phyloP scores from a whole-genome alignment of 1,140 invertebrate genomes.

The Dryas iulia region DNA sequence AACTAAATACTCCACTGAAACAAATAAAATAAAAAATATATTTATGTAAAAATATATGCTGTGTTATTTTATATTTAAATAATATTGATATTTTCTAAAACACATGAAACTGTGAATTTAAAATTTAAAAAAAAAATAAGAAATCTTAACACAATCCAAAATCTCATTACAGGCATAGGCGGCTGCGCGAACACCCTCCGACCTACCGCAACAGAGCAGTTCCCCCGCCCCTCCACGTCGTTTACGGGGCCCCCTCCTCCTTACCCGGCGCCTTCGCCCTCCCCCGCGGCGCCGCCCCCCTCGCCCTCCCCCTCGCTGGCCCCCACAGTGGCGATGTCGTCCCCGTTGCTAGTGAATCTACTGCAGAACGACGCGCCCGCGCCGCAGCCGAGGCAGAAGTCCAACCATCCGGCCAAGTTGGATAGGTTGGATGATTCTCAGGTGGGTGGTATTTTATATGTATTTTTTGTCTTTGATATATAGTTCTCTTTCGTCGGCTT shows the following conservation, averaged over 20 bases:
- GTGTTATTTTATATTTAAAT: too few relatives aligned
- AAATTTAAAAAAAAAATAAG: too few relatives aligned
- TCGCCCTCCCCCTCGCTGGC: constrained; percentile 37
- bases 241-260: constrained; percentile 56
- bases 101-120: too few relatives aligned
- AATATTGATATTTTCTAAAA: too few relatives aligned
- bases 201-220: constrained; percentile 58
- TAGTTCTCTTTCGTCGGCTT: too few relatives aligned
- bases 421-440: constrained; percentile 65
- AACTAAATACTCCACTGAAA: too few relatives aligned
- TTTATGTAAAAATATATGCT: too few relatives aligned
- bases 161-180: constrained; percentile 46
- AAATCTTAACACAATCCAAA: not conserved
- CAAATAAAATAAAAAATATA: too few relatives aligned
- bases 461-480: too few relatives aligned
- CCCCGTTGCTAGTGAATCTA: constrained; percentile 94
- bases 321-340: constrained; percentile 86
- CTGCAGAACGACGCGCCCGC: constrained; percentile 90
- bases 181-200: constrained; percentile 35
- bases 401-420: constrained; percentile 72
- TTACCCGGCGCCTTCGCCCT: constrained; percentile 44
- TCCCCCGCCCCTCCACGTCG: constrained; percentile 58
- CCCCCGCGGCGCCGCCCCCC: constrained; percentile 39
- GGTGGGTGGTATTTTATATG: constrained; percentile 30
- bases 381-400: constrained; percentile 72